Conservation (phyloP, 2,797 vertebrate genomes). For the Esox masquinongy region DNA sequence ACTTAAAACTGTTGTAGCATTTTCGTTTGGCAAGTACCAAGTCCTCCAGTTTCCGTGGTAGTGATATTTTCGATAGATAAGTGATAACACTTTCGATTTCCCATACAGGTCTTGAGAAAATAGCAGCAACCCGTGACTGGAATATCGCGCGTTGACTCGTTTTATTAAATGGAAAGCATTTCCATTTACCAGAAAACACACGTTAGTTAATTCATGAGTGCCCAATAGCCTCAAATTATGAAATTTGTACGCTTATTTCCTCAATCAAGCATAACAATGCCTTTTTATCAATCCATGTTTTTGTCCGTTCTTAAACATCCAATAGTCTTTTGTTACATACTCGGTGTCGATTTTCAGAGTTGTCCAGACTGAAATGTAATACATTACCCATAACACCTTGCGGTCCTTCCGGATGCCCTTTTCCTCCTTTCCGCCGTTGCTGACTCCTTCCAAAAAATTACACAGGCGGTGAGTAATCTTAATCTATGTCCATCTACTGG, state of each 20-base stretch:
- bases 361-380: slow-evolving; percentile 38
- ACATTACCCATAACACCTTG: slow-evolving; percentile 65
- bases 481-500: slow-evolving; percentile 62
- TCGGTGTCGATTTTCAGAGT: neutral
- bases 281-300: too few species aligned
- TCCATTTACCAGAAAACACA: neutral
- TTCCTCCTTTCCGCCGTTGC: slow-evolving; percentile 66
- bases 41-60: too few species aligned
- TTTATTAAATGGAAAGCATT: too few species aligned
- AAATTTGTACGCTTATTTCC: neutral
- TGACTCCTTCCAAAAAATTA: slow-evolving; percentile 60
- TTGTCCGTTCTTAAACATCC: too few species aligned
- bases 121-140: too few species aligned
- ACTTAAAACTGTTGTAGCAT: too few species aligned
- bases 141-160: too few species aligned
- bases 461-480: slow-evolving; percentile 66
- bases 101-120: too few species aligned
- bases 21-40: too few species aligned
- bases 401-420: slow-evolving; percentile 64
- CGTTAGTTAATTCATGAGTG: neutral
- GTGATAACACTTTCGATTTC: too few species aligned
- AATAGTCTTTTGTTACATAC: too few species aligned
- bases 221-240: neutral
- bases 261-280: neutral
- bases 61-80: too few species aligned